Percentiles rank a stretch among this genome's conserved stretches.
Evolutionary conservation across 2,113 vertebrate genomes (phyloP).

Genomic region (Ancistrus triradiatus): DNA sequence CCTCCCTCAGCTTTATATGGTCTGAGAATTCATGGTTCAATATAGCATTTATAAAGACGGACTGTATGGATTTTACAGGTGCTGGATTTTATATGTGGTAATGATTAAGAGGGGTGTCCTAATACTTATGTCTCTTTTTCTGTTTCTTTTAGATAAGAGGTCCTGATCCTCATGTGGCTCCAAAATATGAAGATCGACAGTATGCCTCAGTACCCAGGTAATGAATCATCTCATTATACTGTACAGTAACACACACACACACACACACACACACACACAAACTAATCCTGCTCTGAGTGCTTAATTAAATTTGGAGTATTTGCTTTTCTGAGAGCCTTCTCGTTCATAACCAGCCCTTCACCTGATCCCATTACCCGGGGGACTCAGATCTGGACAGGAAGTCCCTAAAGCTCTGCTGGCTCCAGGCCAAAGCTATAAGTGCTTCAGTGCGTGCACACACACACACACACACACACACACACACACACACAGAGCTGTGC

Average conservation of each 20-base stretch:
- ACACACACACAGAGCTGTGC: background rate
- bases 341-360: conserved; percentile 63
- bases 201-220: conserved; percentile 83
- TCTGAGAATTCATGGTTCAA: no score
- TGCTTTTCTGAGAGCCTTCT: conserved; percentile 66
- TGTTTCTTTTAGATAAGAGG: conserved; percentile 74
- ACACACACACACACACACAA: conserved; percentile 30
- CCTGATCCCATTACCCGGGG: conserved; percentile 62
- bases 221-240: background rate
- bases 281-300: conserved; percentile 70
- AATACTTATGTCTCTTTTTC: background rate
- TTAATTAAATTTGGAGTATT: conserved; percentile 77
- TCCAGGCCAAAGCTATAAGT: conserved; percentile 28
- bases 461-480: conserved; percentile 30
- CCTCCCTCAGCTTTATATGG: no score
- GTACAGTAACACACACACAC: background rate
- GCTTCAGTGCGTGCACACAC: conserved; percentile 16
- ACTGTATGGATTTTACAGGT: no score
- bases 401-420: conserved; percentile 36
- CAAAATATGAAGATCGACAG: conserved; percentile 76
- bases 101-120: background rate
- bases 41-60: no score
- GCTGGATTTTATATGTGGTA: no score
- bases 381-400: conserved; percentile 47
- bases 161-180: conserved; percentile 68